These are phyloP conservation scores for Anser brachyrhynchus DNA, from an alignment of 2,113 vertebrate species.

Conservation along the genomic window DNA sequence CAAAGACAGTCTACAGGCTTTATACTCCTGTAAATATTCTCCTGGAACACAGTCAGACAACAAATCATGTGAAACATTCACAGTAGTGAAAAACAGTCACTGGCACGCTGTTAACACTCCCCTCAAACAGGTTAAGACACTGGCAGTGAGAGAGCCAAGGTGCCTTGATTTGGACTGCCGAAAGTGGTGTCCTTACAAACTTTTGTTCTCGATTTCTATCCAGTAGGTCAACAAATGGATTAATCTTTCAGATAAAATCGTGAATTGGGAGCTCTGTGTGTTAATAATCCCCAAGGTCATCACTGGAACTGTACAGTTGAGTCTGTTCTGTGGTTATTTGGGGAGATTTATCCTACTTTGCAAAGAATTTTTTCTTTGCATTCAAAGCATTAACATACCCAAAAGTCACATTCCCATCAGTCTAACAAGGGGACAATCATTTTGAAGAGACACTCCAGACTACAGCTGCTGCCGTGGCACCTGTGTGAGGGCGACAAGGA, in stretches of 20 bases:
- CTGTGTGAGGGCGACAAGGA: conserved; percentile 19
- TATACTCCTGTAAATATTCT: not conserved
- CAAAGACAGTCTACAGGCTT: not conserved
- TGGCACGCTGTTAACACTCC: not conserved
- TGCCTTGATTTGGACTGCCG: not conserved
- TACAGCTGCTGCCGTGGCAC: conserved; percentile 32
- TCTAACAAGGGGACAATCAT: conserved; percentile 52
- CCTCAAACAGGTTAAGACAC: not conserved
- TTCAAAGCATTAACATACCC: conserved; percentile 36
- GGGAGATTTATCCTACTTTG: not conserved
- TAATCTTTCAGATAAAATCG: not conserved
- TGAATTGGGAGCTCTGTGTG: not conserved
- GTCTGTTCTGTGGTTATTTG: conserved; percentile 7
- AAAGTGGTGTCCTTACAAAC: not conserved
- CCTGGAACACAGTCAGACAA: not conserved
- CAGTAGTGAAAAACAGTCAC: not conserved
- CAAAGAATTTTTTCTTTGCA: not conserved
- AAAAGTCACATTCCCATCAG: conserved; percentile 50
- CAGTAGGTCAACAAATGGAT: not conserved
- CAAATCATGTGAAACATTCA: not conserved
- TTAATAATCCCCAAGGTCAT: not conserved
- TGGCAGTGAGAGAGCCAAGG: not conserved
- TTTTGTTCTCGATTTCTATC: not conserved
- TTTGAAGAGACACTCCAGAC: conserved; percentile 59
- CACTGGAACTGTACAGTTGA: not conserved